Base-by-base conservation (phyloP, 2,888 invertebrate genomes). In the Nymphalis polychloros region DNA sequence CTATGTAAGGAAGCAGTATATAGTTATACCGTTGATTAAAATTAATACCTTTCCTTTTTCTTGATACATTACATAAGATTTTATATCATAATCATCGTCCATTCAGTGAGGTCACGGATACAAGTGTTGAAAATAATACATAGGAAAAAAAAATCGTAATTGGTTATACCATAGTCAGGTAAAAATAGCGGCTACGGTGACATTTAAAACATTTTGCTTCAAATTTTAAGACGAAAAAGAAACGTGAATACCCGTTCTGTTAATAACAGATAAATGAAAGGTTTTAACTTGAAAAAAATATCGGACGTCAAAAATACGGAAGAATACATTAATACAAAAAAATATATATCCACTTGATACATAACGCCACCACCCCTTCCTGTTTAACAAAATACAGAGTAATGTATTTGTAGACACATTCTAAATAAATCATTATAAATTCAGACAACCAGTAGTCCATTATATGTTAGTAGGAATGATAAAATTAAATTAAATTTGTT, bases 271-370 rank as follows among this genome's bases (percentile, higher is more conserved):
- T 10, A 19, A 68, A 64, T 60, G 64, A 55, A 57, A 48, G 57
- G 48, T 64, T 20, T 41, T 64, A 62, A 62, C 67, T 59, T 62
- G 65, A 62, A 31, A 67, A 64, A 70, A 67, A 68, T 64, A 68
- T 57, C 48, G 31, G 46, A 35, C 20, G 41, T 41, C 35, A n/a
- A 63, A 67, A 67, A 63, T 53, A 69, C 62, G 59, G 69, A 68
- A 63, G 70, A 73, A 75, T 70, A 73, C 61, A 61, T 67, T 75
- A 70, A 69, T 64, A 66, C 55, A 66, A 67, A 73, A 72, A 70
- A 72, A 73, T 69, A 62, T 59, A 64, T 62, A 46, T 64, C 74
- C 70, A 71, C 72, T 64, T 75, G 71, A 74, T 70, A 67, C 68
- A 65, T 63, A 64, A 69, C 72, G 65, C 67, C 72, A 66, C 66